A percentile compares a stretch with the other conserved stretches of the same genome.
Evolutionary conservation across 2,888 invertebrate species (phyloP).

Genomic region (Germaria angustata): DNA sequence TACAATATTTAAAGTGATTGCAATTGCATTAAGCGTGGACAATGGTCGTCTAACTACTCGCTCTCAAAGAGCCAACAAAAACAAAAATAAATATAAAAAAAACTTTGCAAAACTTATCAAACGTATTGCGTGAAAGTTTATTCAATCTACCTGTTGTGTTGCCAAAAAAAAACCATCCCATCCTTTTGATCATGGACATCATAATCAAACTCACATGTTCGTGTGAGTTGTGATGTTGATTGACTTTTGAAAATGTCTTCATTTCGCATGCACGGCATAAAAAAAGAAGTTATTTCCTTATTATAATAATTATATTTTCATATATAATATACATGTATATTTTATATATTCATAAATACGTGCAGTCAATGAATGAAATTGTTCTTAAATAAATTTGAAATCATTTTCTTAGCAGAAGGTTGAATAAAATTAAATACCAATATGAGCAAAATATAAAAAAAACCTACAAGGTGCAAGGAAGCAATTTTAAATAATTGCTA

Average conservation of each 20-base stretch:
- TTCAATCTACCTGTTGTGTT: conserved; percentile 8
- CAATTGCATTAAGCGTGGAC: conserved; percentile 71
- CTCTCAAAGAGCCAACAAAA: background rate
- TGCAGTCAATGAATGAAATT: conserved; percentile 41
- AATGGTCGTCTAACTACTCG: conserved; percentile 4
- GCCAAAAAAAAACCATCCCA: conserved; percentile 4
- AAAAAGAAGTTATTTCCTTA: conserved; percentile 63
- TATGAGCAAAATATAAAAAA: conserved; percentile 14
- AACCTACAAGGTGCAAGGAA: conserved; percentile 77
- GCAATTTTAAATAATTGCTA: conserved; percentile 78
- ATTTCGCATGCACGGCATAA: conserved; percentile 69
- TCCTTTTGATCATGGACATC: background rate
- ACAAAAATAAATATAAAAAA: background rate
- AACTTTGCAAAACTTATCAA: conserved; percentile 27
- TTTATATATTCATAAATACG: conserved; percentile 44
- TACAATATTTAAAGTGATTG: conserved; percentile 77
- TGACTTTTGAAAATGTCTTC: conserved; percentile 72
- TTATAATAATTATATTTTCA: conserved; percentile 68
- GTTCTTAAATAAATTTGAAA: conserved; percentile 41
- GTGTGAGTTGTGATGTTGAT: conserved; percentile 41
- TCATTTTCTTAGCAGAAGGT: conserved; percentile 17
- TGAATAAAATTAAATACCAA: conserved; percentile 26
- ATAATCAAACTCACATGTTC: conserved; percentile 11
- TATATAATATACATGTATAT: background rate
- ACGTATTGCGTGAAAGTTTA: conserved; percentile 43